Evolutionary conservation across 2,888 invertebrate species (phyloP).

Genomic region (Netelia virgata): DNA sequence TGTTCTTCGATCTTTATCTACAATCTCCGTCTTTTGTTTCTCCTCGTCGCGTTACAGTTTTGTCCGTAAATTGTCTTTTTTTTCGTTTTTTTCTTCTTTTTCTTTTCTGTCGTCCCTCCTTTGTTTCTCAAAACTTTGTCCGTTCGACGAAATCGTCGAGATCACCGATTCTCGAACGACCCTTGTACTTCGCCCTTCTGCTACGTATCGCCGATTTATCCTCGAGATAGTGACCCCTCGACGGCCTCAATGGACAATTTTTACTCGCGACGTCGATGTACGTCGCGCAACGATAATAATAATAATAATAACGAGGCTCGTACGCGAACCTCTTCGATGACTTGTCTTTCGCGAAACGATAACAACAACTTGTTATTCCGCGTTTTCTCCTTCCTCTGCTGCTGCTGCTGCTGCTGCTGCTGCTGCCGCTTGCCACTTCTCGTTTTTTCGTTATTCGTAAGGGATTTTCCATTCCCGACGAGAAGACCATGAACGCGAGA

Average conservation of each 20-base stretch:
- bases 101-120: not conserved
- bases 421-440: slow-evolving; percentile 51
- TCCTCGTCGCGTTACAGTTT: not conserved
- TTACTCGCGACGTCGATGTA: slow-evolving; percentile 34
- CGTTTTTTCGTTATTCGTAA: slow-evolving; percentile 54
- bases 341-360: slow-evolving; percentile 60
- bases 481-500: slow-evolving; percentile 42
- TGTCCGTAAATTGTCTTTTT: slow-evolving; percentile 1
- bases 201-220: slow-evolving; percentile 63
- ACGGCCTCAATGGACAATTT: slow-evolving; percentile 41
- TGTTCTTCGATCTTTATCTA: not conserved
- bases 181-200: slow-evolving; percentile 63
- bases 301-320: slow-evolving; percentile 16
- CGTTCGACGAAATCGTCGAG: not conserved
- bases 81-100: not conserved
- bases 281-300: slow-evolving; percentile 1
- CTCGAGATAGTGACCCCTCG: slow-evolving; percentile 59
- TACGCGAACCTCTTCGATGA: slow-evolving; percentile 57
- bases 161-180: not conserved
- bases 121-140: not conserved
- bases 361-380: slow-evolving; percentile 14
- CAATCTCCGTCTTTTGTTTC: slow-evolving; percentile 3
- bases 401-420: slow-evolving; percentile 7
- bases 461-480: slow-evolving; percentile 63
- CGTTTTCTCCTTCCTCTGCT: slow-evolving; percentile 18